Percentiles rank a stretch among this genome's conserved stretches.
Conservation (phyloP, 2,113 vertebrate species). For the Marcusenius ussheri region DNA sequence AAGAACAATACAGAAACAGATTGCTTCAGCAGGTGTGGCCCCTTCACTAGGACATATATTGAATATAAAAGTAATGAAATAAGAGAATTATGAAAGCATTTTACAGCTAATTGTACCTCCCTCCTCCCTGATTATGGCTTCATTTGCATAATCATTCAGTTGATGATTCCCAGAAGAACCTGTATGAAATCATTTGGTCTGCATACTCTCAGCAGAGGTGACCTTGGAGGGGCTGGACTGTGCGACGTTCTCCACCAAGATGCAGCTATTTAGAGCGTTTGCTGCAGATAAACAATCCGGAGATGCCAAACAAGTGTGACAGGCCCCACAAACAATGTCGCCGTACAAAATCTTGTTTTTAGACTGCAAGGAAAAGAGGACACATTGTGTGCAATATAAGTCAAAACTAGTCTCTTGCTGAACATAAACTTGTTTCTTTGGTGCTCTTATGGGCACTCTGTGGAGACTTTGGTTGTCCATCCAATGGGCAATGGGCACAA, state of each 20-base stretch:
- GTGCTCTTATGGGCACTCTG: background rate
- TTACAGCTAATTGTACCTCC: conserved; percentile 3
- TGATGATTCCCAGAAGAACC: conserved; percentile 3
- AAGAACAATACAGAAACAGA: background rate
- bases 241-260: background rate
- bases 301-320: background rate
- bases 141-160: conserved; percentile 14
- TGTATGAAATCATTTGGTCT: background rate
- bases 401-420: background rate
- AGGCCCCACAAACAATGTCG: background rate
- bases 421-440: background rate
- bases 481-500: background rate
- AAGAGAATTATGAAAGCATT: background rate
- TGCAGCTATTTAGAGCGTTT: background rate
- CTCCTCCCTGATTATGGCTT: conserved; percentile 2
- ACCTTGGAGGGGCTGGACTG: background rate
- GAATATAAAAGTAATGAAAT: conserved; percentile 12
- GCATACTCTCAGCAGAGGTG: background rate
- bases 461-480: background rate
- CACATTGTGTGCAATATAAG: background rate
- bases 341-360: background rate
- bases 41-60: background rate
- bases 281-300: background rate
- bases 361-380: background rate
- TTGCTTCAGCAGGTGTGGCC: background rate